Conservation (phyloP, 2,113 vertebrate species). For the Eupsittula cactorum region DNA sequence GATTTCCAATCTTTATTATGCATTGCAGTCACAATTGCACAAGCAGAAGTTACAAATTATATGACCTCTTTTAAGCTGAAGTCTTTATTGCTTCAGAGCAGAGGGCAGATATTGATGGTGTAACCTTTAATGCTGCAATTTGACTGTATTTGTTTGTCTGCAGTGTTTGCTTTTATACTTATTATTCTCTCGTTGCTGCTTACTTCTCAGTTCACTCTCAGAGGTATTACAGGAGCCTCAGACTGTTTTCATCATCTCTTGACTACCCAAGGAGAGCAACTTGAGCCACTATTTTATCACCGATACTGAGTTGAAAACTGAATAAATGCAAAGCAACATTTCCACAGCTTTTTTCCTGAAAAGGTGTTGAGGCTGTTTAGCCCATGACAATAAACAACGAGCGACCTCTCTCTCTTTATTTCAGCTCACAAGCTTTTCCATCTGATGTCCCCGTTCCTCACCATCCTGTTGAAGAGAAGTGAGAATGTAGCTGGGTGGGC, state of each 20-base stretch:
- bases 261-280: background rate
- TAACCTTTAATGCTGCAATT: background rate
- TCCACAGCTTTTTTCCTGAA: background rate
- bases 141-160: background rate
- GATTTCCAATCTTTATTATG: background rate
- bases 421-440: background rate
- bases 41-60: background rate
- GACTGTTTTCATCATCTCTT: background rate
- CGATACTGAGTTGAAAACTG: background rate
- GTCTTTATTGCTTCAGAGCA: background rate
- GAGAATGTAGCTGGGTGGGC: fast-evolving
- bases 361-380: background rate
- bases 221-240: background rate
- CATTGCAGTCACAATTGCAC: background rate
- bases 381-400: background rate
- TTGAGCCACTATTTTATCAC: background rate
- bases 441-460: background rate
- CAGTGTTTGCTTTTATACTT: background rate
- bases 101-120: background rate
- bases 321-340: background rate
- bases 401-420: background rate
- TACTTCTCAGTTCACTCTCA: background rate
- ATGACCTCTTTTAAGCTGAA: background rate
- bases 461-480: background rate
- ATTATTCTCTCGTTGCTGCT: background rate